Evolutionary conservation across 2,888 invertebrate genomes (phyloP).

Genomic region (Ernsta delagoae): DNA sequence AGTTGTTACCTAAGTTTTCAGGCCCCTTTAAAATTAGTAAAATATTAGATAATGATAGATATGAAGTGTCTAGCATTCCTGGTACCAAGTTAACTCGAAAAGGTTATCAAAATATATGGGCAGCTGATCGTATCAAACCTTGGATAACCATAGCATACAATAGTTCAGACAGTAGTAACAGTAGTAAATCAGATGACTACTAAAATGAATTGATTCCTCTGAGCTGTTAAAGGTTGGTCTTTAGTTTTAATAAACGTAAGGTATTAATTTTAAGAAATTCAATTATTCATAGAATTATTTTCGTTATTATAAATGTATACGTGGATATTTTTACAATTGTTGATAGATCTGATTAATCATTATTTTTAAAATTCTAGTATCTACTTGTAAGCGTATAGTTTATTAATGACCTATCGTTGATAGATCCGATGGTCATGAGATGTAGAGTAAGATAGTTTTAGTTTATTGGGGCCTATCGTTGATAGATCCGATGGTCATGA

Average conservation of each 20-base stretch:
- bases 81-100: conserved; percentile 2
- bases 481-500: not conserved
- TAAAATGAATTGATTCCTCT: no score
- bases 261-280: no score
- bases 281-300: no score
- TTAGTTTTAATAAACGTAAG: no score
- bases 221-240: no score
- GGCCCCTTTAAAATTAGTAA: conserved; percentile 18
- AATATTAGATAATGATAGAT: conserved; percentile 10
- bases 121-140: conserved; percentile 4
- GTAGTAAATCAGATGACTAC: no score
- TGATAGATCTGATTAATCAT: no score
- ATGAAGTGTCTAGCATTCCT: conserved; percentile 15
- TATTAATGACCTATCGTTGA: no score
- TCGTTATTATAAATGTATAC: no score
- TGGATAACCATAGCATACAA: not conserved
- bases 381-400: no score
- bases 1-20: conserved; percentile 13
- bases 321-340: no score
- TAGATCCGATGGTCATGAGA: not conserved
- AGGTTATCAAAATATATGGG: not conserved
- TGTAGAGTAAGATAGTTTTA: not conserved
- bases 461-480: not conserved
- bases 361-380: no score
- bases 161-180: not conserved